Percentiles rank a stretch among this genome's conserved stretches.
Conservation (phyloP, 2,888 invertebrate species). For the Drosophila prolongata region DNA sequence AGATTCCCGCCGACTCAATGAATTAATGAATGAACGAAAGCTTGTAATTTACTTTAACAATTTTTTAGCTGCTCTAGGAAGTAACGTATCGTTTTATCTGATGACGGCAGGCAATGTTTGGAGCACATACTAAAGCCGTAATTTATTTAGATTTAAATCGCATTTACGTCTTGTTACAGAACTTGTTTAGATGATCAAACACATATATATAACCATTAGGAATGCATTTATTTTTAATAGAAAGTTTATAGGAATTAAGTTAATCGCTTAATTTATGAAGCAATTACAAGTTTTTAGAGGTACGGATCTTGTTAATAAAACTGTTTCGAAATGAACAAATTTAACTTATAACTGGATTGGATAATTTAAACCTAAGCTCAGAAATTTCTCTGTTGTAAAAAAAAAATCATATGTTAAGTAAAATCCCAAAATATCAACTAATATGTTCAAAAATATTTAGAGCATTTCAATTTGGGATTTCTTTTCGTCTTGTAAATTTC, state of each 20-base stretch:
- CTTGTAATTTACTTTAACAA: conserved; percentile 41
- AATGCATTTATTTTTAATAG: not conserved
- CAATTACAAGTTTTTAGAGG: too few relatives aligned
- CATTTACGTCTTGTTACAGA: not conserved
- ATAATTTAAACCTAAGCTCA: too few relatives aligned
- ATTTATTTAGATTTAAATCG: conserved; percentile 9
- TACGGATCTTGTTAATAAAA: too few relatives aligned
- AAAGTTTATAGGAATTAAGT: not conserved
- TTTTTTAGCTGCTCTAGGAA: conserved; percentile 17
- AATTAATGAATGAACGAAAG: conserved; percentile 58
- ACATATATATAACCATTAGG: not conserved
- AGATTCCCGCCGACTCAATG: conserved; percentile 45
- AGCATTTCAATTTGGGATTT: not conserved
- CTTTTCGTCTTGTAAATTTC: conserved; percentile 13
- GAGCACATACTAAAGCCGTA: not conserved
- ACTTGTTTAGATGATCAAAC: conserved; percentile 5
- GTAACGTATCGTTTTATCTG: conserved; percentile 10
- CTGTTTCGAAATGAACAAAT: too few relatives aligned
- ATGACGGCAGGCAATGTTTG: not conserved
- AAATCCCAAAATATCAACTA: too few relatives aligned
- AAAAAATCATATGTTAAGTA: too few relatives aligned
- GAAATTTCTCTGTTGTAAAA: too few relatives aligned
- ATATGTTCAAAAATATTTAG: too few relatives aligned
- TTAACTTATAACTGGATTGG: too few relatives aligned
- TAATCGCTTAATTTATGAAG: too few relatives aligned